Evolutionary conservation across 2,797 vertebrate species (phyloP).

Genomic region (Amblyraja radiata): DNA sequence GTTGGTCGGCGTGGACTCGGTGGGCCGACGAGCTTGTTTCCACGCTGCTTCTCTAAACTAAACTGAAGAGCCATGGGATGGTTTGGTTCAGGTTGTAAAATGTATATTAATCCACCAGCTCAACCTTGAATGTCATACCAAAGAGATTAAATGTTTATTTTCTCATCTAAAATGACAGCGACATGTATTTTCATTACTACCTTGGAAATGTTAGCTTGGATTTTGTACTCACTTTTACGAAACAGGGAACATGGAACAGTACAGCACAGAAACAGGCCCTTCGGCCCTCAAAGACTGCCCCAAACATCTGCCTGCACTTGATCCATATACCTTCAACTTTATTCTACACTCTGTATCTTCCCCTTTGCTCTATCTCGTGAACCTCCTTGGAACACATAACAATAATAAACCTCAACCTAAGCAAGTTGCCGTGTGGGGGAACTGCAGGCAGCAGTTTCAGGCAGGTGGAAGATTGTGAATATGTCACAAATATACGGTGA

Average conservation of each 20-base stretch:
- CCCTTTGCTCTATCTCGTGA: too few species aligned
- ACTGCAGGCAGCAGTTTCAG: not conserved
- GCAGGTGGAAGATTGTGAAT: not conserved
- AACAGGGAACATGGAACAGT: too few species aligned
- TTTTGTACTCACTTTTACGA: not conserved
- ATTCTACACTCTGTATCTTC: too few species aligned
- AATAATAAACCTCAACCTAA: not conserved
- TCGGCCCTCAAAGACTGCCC: too few species aligned
- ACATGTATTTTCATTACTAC: too few species aligned
- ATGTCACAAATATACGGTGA: not conserved
- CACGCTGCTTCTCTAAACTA: too few species aligned
- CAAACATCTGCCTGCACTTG: too few species aligned
- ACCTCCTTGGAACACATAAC: not conserved
- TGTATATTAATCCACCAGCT: not conserved
- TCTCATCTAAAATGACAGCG: not conserved
- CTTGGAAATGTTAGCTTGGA: not conserved
- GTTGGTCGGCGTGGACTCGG: too few species aligned
- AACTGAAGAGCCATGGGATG: not conserved
- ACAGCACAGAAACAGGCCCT: too few species aligned
- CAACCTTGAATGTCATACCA: not conserved
- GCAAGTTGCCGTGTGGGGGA: too few species aligned
- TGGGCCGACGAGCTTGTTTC: too few species aligned
- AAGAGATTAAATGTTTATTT: not conserved
- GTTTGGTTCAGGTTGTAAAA: not conserved
- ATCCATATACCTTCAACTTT: too few species aligned